These are phyloP conservation scores for Pogonomyrmex barbatus DNA, from an alignment of 1,140 invertebrate species.

Conservation along the genomic window DNA sequence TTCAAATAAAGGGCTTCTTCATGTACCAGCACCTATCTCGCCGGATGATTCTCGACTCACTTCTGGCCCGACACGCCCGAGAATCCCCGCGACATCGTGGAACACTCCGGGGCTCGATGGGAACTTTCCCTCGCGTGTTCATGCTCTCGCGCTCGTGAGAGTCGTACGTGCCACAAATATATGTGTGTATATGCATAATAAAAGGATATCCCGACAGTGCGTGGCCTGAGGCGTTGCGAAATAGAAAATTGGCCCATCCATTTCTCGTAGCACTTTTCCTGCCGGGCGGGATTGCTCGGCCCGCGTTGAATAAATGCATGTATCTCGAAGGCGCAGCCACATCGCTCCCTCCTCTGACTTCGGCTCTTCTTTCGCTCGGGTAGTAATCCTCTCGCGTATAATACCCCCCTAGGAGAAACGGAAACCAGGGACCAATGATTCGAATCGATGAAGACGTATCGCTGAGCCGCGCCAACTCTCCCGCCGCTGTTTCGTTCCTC, in stretches of 20 bases:
- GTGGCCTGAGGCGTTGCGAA: slow-evolving; percentile 71
- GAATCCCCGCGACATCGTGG: slow-evolving; percentile 28
- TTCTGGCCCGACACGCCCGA: background rate
- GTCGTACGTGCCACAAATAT: slow-evolving; percentile 39
- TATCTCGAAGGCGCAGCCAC: slow-evolving; percentile 73
- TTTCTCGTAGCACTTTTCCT: slow-evolving; percentile 79
- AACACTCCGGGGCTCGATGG: slow-evolving; percentile 17
- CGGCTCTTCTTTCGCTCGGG: slow-evolving; percentile 55
- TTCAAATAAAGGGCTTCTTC: slow-evolving; percentile 67
- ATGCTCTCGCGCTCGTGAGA: slow-evolving; percentile 5
- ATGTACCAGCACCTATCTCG: slow-evolving; percentile 3
- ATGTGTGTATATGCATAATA: slow-evolving; percentile 62
- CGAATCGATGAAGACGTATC: slow-evolving; percentile 53
- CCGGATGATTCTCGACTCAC: slow-evolving; percentile 41
- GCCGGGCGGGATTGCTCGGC: slow-evolving; percentile 74
- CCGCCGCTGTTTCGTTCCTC: slow-evolving; percentile 17
- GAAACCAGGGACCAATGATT: slow-evolving; percentile 58
- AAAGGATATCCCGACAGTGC: slow-evolving; percentile 69
- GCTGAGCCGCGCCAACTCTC: slow-evolving; percentile 32
- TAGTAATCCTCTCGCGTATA: slow-evolving; percentile 44
- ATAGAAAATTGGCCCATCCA: slow-evolving; percentile 83
- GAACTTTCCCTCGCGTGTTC: slow-evolving; percentile 32
- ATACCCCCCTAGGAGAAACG: slow-evolving; percentile 34
- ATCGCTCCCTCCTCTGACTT: slow-evolving; percentile 51
- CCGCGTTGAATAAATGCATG: slow-evolving; percentile 81